Evolutionary conservation across 1,140 invertebrate genomes (phyloP).

Genomic region (Eciton burchellii): DNA sequence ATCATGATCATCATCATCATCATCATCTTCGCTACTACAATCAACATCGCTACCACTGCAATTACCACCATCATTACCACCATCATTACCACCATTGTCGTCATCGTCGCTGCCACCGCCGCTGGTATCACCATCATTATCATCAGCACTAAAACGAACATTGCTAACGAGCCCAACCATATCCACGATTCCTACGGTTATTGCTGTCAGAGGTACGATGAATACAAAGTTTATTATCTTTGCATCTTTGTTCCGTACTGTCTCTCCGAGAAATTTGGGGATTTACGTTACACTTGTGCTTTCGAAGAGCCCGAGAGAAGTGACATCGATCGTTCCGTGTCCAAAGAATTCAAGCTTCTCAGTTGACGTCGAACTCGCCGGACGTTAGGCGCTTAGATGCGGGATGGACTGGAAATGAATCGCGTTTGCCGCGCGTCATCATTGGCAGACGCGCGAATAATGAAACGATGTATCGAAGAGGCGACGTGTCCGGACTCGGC

Average conservation of each 20-base stretch:
- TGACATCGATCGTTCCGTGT: background rate
- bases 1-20: conserved; percentile 21
- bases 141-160: background rate
- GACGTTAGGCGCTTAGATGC: background rate
- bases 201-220: conserved; percentile 30
- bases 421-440: background rate
- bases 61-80: conserved; percentile 6
- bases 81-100: conserved; percentile 30
- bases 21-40: conserved; percentile 54
- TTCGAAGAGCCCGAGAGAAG: background rate
- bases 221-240: conserved; percentile 29
- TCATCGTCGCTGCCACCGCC: background rate
- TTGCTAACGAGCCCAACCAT: conserved; percentile 16
- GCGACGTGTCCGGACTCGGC: background rate
- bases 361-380: conserved; percentile 59
- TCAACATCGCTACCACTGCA: conserved; percentile 31
- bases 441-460: background rate
- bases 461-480: background rate
- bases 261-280: background rate
- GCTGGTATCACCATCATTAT: background rate
- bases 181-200: background rate
- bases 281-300: conserved; percentile 8
- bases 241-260: conserved; percentile 24
- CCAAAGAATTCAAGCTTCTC: conserved; percentile 39
- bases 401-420: background rate